phyloP scores from a whole-genome alignment of 2,888 invertebrate genomes.

The Drosophila sordidapex region DNA sequence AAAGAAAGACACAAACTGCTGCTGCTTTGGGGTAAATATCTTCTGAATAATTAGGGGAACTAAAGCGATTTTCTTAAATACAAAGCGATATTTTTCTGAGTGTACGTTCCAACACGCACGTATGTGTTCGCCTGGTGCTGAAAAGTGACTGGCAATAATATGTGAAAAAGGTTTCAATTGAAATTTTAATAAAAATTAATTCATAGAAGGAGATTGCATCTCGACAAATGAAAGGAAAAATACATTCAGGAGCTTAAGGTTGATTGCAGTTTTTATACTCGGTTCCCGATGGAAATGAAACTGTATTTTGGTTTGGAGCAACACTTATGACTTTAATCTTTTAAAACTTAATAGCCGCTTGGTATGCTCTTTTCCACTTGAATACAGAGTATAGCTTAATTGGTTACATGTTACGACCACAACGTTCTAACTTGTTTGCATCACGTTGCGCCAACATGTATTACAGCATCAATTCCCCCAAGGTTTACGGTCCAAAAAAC shows the following conservation, averaged over 20 bases:
- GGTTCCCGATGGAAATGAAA: neutral
- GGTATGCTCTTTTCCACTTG: neutral
- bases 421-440: neutral
- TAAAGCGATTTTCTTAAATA: neutral
- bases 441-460: conserved; percentile 7
- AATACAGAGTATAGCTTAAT: neutral
- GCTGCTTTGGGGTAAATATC: neutral
- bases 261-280: neutral
- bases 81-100: neutral
- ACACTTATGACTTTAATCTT: neutral
- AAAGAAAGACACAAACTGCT: neutral
- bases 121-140: neutral
- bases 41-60: neutral
- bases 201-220: neutral
- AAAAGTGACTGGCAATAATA: neutral
- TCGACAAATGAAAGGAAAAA: neutral
- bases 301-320: neutral
- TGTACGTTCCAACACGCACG: neutral
- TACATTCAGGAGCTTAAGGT: neutral
- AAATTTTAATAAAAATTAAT: conserved; percentile 5
- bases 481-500: neutral
- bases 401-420: neutral
- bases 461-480: conserved; percentile 2
- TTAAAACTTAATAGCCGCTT: neutral
- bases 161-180: neutral